Base-by-base conservation (phyloP, 2,113 vertebrate genomes). In the Psephotus haematonotus region DNA sequence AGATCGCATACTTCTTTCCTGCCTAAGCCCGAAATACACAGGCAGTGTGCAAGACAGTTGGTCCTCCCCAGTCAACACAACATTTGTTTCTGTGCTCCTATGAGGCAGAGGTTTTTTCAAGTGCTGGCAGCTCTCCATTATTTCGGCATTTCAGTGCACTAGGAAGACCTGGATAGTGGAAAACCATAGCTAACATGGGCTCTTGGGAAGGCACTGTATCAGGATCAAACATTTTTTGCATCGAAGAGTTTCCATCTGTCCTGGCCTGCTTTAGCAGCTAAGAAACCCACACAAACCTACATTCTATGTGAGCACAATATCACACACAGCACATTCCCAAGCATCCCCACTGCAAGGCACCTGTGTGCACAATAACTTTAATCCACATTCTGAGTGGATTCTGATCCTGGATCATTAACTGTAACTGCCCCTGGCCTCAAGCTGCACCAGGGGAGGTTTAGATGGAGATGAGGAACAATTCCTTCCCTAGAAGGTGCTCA, bases 351-450 rank as follows among this genome's bases (percentile, higher is more conserved):
- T 6, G 24, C 20, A 27, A 65, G 63, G 75, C 44, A 67, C 35
- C 67, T 57, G 31, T 0, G 0, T 28, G 47, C 14, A 27, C 72
- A 22, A 16, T 1, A 47, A 60, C 47, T 67, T 65, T 6, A 35
- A 43, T 19, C 62, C 70, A 24, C 67, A 4, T 0, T 12, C 53
- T 41, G 52, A 82, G 57, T 39, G 39, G 39, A 39, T 39, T 39
- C 39, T 39, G 82, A 47, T 80, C 79, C 44, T 0, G 10, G 68
- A 88, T 76, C 88, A 63, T 11, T 17, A 49, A 0, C 67, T 41
- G 71, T 39, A 63, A 27, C 33, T 68, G 81, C 47, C 76, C 16
- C 16, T 8, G 3, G 9, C 46, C 20, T 47, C 46, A 47, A 20
- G 46, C 46, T 46, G 20, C 46, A 46, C 19, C 46, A 46, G 46